Conservation (phyloP, 2,113 vertebrate genomes). For the Nymphicus hollandicus region DNA sequence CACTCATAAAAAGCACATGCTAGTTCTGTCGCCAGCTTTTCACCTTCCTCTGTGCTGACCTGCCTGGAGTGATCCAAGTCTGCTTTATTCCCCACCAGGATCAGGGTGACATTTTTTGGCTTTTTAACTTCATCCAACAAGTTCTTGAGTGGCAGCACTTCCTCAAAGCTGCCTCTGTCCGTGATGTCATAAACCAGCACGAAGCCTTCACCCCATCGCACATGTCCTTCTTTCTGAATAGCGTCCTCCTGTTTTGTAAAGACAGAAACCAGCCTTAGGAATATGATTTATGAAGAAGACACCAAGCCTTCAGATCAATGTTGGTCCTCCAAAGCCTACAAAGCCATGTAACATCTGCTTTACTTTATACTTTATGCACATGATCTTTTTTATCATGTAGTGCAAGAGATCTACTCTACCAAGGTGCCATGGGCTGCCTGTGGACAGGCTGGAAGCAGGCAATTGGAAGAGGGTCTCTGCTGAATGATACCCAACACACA, state of each 20-base stretch:
- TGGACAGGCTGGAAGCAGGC: background rate
- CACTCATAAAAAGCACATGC: constrained; percentile 97
- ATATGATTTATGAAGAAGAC: background rate
- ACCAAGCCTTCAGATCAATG: background rate
- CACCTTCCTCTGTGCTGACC: constrained; percentile 93
- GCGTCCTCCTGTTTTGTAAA: constrained; percentile 84
- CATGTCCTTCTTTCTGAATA: constrained; percentile 91
- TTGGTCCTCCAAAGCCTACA: background rate
- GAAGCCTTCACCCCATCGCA: constrained; percentile 96
- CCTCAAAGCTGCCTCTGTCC: constrained; percentile 93
- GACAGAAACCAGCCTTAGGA: background rate
- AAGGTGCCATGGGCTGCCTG: background rate
- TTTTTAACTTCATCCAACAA: constrained; percentile 93
- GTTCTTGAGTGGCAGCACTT: constrained; percentile 87
- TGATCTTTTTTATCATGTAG: background rate
- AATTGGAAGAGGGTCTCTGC: background rate
- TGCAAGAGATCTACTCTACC: background rate
- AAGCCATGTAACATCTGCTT: background rate
- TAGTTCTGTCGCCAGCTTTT: constrained; percentile 92
- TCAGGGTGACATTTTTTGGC: constrained; percentile 91
- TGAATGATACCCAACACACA: background rate
- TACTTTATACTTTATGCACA: fast-evolving
- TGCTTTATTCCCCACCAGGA: constrained; percentile 95
- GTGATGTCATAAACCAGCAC: constrained; percentile 97
- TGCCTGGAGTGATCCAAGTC: constrained; percentile 93